These are phyloP conservation scores for Protobothrops flavoviridis DNA, from an alignment of 2,113 vertebrate genomes.

Conservation along the genomic window DNA sequence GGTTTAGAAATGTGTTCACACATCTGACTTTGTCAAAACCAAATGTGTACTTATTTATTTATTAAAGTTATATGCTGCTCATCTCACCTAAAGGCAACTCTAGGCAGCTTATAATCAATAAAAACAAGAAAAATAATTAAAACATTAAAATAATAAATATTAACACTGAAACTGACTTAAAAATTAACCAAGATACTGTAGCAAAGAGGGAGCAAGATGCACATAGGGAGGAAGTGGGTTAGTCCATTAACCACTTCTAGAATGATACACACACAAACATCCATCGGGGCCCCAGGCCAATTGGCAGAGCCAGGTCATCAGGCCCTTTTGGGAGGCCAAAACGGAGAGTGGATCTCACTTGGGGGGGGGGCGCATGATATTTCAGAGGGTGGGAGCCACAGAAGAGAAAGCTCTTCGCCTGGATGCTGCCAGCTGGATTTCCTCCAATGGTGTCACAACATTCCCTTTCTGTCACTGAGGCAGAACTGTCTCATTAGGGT, in stretches of 20 bases:
- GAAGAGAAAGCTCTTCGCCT: background rate
- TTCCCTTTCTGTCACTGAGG: background rate
- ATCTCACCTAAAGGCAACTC: background rate
- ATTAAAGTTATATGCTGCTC: background rate
- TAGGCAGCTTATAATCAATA: background rate
- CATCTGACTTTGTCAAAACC: background rate
- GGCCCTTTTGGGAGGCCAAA: background rate
- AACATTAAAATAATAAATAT: background rate
- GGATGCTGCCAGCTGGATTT: background rate
- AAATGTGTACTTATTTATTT: background rate
- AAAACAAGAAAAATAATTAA: background rate
- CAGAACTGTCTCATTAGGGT: background rate
- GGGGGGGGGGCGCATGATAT: background rate
- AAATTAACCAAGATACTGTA: background rate
- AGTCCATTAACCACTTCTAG: background rate
- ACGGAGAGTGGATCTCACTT: background rate
- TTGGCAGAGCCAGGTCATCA: background rate
- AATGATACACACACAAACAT: background rate
- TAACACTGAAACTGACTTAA: background rate
- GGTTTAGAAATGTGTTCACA: background rate
- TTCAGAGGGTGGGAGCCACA: background rate
- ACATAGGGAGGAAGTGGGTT: background rate
- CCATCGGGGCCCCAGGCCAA: background rate
- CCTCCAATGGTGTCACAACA: background rate
- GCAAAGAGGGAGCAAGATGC: background rate